Evolutionary conservation across 2,888 invertebrate species (phyloP).

Genomic region (Agrilus cyanescens): DNA sequence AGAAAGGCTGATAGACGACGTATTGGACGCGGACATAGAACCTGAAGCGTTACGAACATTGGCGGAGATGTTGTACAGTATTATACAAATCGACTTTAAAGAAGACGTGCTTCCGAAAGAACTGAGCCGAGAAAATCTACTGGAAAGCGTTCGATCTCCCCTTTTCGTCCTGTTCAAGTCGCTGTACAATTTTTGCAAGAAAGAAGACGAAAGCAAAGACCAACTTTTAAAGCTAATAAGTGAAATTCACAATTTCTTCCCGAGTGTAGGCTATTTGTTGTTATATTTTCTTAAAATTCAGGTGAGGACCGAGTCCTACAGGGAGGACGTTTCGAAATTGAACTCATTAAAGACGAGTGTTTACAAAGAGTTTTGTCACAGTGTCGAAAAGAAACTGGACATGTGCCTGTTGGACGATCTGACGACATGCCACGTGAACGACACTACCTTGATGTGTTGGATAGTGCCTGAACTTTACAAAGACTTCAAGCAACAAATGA

Average conservation of each 20-base stretch:
- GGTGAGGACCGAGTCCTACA: conserved; percentile 42
- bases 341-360: conserved; percentile 68
- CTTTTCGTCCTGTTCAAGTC: conserved; percentile 81
- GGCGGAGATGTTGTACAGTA: conserved; percentile 46
- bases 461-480: conserved; percentile 86
- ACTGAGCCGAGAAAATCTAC: conserved; percentile 49
- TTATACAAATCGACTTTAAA: conserved; percentile 40
- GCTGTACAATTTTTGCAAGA: conserved; percentile 55
- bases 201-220: conserved; percentile 67
- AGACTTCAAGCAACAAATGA: conserved; percentile 75
- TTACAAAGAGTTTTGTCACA: conserved; percentile 81
- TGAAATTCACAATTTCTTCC: conserved; percentile 63
- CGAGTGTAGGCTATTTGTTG: conserved; percentile 72
- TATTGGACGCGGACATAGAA: conserved; percentile 50
- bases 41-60: conserved; percentile 45
- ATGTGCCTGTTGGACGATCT: conserved; percentile 70
- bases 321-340: conserved; percentile 34
- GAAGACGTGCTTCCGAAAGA: conserved; percentile 39
- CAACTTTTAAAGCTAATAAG: conserved; percentile 61
- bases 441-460: conserved; percentile 81
- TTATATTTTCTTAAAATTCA: conserved; percentile 83
- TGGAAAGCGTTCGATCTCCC: conserved; percentile 64
- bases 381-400: conserved; percentile 59
- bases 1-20: conserved; percentile 49
- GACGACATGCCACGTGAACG: conserved; percentile 78